These are phyloP conservation scores for Arrhopalites spinosus DNA, from an alignment of 2,888 invertebrate species.

Conservation along the genomic window DNA sequence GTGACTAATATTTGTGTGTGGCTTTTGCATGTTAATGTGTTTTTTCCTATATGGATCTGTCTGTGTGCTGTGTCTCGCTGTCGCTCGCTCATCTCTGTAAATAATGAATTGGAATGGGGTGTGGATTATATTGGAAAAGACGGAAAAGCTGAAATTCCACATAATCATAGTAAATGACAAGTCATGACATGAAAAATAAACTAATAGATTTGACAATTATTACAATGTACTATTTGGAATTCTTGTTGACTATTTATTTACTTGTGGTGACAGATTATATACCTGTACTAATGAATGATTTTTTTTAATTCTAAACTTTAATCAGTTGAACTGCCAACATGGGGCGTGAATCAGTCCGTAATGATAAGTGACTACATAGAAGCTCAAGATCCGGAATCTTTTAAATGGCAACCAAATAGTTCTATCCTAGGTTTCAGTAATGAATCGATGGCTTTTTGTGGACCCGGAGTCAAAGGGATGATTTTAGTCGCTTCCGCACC, in stretches of 20 bases:
- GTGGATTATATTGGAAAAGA: background rate
- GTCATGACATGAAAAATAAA: background rate
- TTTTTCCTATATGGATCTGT: background rate
- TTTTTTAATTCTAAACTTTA: background rate
- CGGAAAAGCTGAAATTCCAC: background rate
- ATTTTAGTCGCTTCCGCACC: conserved; percentile 53
- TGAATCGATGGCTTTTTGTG: conserved; percentile 43
- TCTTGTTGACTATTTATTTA: too few species aligned
- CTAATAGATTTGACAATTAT: background rate
- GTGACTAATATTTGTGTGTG: background rate
- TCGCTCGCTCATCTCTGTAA: background rate
- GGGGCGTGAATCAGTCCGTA: conserved; percentile 53
- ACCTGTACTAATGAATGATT: background rate
- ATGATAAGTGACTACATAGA: conserved; percentile 53
- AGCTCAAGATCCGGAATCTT: conserved; percentile 43
- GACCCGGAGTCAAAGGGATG: conserved; percentile 49
- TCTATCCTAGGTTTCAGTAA: conserved; percentile 22
- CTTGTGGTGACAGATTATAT: too few species aligned
- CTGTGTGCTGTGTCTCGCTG: conserved; percentile 7
- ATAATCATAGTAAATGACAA: background rate
- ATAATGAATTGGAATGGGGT: background rate
- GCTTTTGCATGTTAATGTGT: conserved; percentile 5
- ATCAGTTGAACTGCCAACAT: conserved; percentile 54
- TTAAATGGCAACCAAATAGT: conserved; percentile 46
- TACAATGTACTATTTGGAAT: background rate